A percentile compares a stretch with the other conserved stretches of the same genome.
These are phyloP conservation scores for Thalassaphorura encarpata DNA, from an alignment of 1,140 invertebrate species.

Conservation along the genomic window DNA sequence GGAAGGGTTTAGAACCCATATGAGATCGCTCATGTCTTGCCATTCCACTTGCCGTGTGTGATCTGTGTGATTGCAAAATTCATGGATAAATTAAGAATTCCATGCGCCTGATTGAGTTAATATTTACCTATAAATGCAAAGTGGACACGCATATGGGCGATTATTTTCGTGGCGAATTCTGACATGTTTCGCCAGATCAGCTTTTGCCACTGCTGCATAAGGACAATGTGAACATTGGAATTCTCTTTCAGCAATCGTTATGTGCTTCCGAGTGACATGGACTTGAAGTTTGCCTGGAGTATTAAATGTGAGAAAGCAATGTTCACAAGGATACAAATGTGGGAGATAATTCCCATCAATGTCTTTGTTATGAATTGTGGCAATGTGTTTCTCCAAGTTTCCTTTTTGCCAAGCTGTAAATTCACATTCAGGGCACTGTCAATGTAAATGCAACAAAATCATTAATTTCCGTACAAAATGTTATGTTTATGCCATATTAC, in stretches of 20 bases:
- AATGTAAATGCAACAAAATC: constrained; percentile 5
- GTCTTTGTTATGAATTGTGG: constrained; percentile 32
- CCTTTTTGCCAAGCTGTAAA: constrained; percentile 32
- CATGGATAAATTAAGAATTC: background rate
- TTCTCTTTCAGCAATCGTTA: constrained; percentile 35
- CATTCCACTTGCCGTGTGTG: constrained; percentile 27
- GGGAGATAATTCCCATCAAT: constrained; percentile 30
- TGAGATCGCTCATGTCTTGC: constrained; percentile 34
- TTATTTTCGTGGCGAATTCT: constrained; percentile 36
- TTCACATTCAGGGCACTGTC: constrained; percentile 30
- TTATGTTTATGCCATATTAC: constrained; percentile 16
- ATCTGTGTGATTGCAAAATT: constrained; percentile 16
- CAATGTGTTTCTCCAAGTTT: constrained; percentile 34
- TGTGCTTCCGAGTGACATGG: constrained; percentile 32
- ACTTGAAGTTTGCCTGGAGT: constrained; percentile 34
- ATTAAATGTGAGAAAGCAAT: constrained; percentile 32
- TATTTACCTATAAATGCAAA: constrained; percentile 33
- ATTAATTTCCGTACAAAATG: constrained; percentile 7
- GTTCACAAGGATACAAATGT: constrained; percentile 27
- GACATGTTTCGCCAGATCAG: constrained; percentile 42
- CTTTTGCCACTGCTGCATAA: constrained; percentile 42
- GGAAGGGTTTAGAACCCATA: constrained; percentile 30
- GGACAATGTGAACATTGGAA: constrained; percentile 42
- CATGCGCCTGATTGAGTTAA: background rate
- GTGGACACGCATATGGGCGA: constrained; percentile 35